phyloP scores from a whole-genome alignment of 2,113 vertebrate genomes.

The Clupea harengus region DNA sequence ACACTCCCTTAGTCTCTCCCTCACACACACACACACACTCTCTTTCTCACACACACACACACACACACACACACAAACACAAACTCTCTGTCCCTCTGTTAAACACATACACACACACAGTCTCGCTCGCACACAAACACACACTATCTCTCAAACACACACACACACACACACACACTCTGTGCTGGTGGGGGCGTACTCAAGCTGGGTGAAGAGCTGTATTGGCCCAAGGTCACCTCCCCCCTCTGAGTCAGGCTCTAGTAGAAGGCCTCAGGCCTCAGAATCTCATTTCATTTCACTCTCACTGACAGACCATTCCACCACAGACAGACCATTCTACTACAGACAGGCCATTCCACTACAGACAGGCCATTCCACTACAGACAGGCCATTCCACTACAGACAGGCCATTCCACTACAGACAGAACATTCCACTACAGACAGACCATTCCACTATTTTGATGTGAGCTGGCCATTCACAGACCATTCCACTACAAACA shows the following conservation, averaged over 20 bases:
- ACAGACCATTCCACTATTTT: no score
- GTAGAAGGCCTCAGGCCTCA: not conserved
- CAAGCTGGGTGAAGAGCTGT: not conserved
- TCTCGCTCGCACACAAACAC: no score
- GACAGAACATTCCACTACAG: not conserved
- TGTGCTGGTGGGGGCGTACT: no score
- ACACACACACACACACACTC: not conserved
- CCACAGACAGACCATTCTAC: not conserved
- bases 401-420: not conserved
- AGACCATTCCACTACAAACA: no score
- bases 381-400: no score
- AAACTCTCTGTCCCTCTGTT: not conserved
- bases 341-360: no score
- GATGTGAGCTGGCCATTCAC: no score
- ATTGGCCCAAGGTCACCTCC: not conserved
- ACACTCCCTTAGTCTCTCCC: not conserved
- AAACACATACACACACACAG: not conserved
- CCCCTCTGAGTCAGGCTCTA: not conserved
- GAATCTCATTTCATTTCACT: not conserved
- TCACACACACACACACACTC: not conserved
- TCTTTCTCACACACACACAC: not conserved
- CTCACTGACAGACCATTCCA: not conserved
- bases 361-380: no score
- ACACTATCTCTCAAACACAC: not conserved
- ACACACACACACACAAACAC: no score